Evolutionary conservation across 2,797 vertebrate genomes (phyloP), one percentile per base, ranked within the genome.

Genomic region (Zalophus californianus): DNA sequence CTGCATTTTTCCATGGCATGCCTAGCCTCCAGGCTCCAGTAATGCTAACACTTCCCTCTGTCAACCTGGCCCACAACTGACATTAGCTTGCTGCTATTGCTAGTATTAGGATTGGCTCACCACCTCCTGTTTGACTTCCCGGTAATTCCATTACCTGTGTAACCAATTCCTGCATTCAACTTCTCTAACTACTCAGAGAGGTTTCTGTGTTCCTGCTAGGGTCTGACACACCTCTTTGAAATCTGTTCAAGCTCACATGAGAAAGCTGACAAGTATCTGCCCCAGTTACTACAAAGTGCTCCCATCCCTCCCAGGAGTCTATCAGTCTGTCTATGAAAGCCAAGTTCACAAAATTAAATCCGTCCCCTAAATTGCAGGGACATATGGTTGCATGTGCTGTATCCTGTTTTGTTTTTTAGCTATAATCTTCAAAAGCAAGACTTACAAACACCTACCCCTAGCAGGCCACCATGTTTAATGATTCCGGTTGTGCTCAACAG

Each of bases 271-370:
- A 38, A 78, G 54, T 29, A n/a, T 50, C 60, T 56, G 27, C 41
- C 20, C 60, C n/a, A 64, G 58, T 58, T 82, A 86, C 58, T 83
- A 48, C 25, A 38, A 91, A 84, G 41, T 23, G 13, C 38, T 62
- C 35, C 58, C 32, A 32, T 18, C 83, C 64, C n/a, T 88, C 38
- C 77, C 94, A 66, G 25, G 64, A 88, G 54, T 38, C 0, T 9
- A 89, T 92, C 83, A 18, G 32, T 38, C 62, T 90, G 79, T 27
- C 56, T 95, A 64, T 48, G 7, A 8, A 79, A 41, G 29, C 35
- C 79, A 88, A 72, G 78, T 84, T 83, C 66, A 44, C 66, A 92
- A 83, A 91, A 90, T 70, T 92, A 90, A 88, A 58, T 41, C 38
- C 58, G 48, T 41, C 58, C n/a, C 86, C 79, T 89, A 70, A 91